Evolutionary conservation across 2,888 invertebrate genomes (phyloP).

Genomic region (Aphodius granarius): DNA sequence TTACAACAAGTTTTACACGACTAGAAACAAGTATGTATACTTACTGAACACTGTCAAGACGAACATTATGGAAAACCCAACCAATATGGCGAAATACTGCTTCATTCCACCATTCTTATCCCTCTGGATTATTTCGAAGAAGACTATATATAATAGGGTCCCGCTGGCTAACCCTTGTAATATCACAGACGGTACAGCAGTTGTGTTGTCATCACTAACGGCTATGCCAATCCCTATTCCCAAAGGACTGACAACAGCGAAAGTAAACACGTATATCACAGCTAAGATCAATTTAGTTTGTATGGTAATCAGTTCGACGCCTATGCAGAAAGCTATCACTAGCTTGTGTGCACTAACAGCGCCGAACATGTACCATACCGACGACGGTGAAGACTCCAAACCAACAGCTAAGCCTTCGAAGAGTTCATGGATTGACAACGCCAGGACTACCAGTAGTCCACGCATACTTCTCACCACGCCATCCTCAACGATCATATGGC

Average conservation of each 20-base stretch:
- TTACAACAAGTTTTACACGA: not conserved
- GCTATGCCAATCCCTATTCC: conserved; percentile 73
- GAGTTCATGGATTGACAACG: conserved; percentile 82
- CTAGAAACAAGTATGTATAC: conserved; percentile 23
- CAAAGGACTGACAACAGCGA: conserved; percentile 78
- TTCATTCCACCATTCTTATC: conserved; percentile 62
- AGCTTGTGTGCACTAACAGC: conserved; percentile 85
- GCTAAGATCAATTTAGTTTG: conserved; percentile 65
- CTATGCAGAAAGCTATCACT: conserved; percentile 86
- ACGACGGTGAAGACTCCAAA: conserved; percentile 63
- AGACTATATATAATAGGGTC: conserved; percentile 93
- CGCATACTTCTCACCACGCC: conserved; percentile 56
- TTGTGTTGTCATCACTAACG: conserved; percentile 60
- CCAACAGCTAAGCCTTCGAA: conserved; percentile 87
- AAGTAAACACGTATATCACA: conserved; percentile 71
- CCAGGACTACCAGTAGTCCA: conserved; percentile 78
- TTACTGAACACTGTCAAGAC: conserved; percentile 45
- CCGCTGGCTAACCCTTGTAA: conserved; percentile 88
- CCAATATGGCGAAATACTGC: conserved; percentile 66
- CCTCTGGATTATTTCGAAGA: conserved; percentile 85
- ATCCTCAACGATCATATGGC: conserved; percentile 43
- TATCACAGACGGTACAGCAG: conserved; percentile 66
- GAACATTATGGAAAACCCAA: conserved; percentile 75
- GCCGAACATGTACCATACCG: conserved; percentile 79
- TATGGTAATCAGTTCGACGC: conserved; percentile 77